Evolutionary conservation across 2,113 vertebrate species (phyloP), one percentile per base, ranked within the genome.

Genomic region (Hippocampus barbouri): DNA sequence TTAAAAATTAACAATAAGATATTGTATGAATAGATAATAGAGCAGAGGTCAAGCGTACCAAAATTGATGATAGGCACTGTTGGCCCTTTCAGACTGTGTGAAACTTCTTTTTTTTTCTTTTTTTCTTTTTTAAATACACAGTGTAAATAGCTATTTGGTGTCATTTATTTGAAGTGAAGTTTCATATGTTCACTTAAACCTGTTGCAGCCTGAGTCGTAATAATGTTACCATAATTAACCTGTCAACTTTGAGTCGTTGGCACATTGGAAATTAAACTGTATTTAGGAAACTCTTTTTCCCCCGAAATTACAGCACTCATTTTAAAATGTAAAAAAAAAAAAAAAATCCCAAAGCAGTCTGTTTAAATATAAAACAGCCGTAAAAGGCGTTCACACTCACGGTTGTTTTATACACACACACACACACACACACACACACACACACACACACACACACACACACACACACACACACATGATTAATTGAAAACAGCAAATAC

Each of bases 141-240:
- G 34, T 38, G 34, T 38, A 38, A 38, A 38, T 38, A 38, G 5
- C 15, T 53, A 68, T 78, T 70, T 47, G 45, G 41, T n/a, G n/a
- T 27, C 10, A 71, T 66, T 70, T 70, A 75, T 84, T 78, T 59
- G 47, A 16, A 79, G 45, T 75, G 66, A 16, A 76, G 38, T 73
- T 69, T 78, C 34, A 0, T 74, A 66, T 69, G 66, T 40, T 68
- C 69, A 72, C 4, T 23, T 86, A 66, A 85, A 87, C 83, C 75
- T 90, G 86, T 87, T 87, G 85, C 83, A 78, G 74, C 59, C 67
- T 75, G 78, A 74, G 54, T 25, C 79, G 82, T 85, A 85, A 81
- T 73, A 82, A 79, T 60, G 57, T 76, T 56, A 78, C 71, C 47
- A 68, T 79, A 78, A 88, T 87, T 86, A 82, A 87, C 80, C 75